These are phyloP conservation scores for Pandemis corylana DNA, from an alignment of 2,888 invertebrate species.

Conservation along the genomic window DNA sequence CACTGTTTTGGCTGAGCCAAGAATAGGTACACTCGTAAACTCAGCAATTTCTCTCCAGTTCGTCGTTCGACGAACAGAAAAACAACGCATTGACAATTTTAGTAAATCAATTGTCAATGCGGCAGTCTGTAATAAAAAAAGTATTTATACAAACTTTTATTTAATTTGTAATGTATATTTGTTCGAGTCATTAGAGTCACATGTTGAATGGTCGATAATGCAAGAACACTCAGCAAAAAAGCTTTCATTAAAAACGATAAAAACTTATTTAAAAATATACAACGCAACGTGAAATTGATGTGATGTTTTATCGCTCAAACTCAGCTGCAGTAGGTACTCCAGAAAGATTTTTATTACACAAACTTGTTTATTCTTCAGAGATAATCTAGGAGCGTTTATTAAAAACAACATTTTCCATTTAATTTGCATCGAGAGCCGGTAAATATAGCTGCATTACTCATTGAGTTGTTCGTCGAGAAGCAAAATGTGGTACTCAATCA, in stretches of 20 bases:
- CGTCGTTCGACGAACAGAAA: no score
- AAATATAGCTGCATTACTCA: slow-evolving; percentile 43
- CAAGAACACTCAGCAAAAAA: no score
- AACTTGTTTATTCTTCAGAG: slow-evolving; percentile 1
- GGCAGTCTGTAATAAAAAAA: no score
- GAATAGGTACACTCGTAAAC: background rate
- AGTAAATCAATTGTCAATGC: no score
- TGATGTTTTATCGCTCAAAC: slow-evolving; percentile 1
- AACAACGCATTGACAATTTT: no score
- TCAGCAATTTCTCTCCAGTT: no score
- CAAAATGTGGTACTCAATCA: slow-evolving; percentile 33
- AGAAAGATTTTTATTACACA: slow-evolving; percentile 12
- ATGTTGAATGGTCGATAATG: no score
- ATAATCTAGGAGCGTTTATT: slow-evolving; percentile 17
- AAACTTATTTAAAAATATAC: background rate
- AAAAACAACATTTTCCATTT: slow-evolving; percentile 31
- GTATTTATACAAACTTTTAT: no score
- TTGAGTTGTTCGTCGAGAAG: slow-evolving; percentile 38
- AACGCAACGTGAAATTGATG: background rate
- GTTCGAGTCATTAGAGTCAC: no score
- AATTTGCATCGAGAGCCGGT: slow-evolving; percentile 37
- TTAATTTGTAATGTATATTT: no score
- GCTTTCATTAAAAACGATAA: background rate
- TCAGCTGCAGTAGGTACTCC: background rate
- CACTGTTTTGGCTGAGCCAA: background rate